Conservation (phyloP, 2,888 invertebrate species). For the Galeopsomyia nigrocyanea region DNA sequence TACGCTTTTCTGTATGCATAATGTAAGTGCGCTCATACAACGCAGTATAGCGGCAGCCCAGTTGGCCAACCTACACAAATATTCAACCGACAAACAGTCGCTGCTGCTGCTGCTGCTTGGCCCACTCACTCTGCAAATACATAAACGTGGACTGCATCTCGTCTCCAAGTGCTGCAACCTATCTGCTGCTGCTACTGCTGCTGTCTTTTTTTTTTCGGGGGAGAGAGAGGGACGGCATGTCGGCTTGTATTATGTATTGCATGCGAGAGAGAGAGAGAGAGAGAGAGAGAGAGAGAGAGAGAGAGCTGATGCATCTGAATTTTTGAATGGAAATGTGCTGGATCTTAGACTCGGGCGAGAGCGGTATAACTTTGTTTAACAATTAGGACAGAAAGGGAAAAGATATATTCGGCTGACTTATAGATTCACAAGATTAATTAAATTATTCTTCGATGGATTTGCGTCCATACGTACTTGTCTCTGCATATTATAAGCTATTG, state of each 20-base stretch:
- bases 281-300: no score
- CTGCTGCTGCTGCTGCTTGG: neutral
- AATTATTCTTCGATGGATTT: no score
- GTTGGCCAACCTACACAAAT: conserved; percentile 20
- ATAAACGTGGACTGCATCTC: conserved; percentile 2
- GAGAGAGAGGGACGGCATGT: neutral
- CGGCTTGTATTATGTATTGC: conserved; percentile 4
- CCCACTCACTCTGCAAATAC: conserved; percentile 7
- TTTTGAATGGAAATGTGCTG: conserved; percentile 15
- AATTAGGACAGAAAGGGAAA: conserved; percentile 1
- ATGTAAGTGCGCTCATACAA: conserved; percentile 22
- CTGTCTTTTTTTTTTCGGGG: no score
- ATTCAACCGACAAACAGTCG: conserved; percentile 29
- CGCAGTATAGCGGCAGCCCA: neutral
- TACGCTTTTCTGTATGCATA: conserved; percentile 26
- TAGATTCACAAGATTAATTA: no score
- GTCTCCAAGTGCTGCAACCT: no score
- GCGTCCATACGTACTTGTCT: no score
- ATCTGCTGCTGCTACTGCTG: no score
- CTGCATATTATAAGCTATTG: no score
- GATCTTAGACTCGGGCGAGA: neutral
- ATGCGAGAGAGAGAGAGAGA: neutral
- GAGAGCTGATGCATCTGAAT: conserved; percentile 22
- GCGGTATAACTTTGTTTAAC: conserved; percentile 20
- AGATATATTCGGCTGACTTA: no score